A percentile compares a stretch with the other conserved stretches of the same genome.
phyloP scores from a whole-genome alignment of 2,888 invertebrate species.

The Apoderus coryli region DNA sequence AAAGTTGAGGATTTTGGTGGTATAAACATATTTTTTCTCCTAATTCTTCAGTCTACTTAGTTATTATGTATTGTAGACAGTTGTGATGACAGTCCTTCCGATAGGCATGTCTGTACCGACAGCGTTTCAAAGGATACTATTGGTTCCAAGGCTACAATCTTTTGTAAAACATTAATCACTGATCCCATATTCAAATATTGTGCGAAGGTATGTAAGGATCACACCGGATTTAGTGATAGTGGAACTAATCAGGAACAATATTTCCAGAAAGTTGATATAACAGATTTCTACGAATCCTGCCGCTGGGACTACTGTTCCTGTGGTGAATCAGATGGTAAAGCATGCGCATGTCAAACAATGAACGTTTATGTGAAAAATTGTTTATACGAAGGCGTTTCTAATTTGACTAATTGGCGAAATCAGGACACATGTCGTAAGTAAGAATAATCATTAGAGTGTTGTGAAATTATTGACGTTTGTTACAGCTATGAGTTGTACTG shows the following conservation, averaged over 20 bases:
- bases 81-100: constrained; percentile 39
- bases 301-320: constrained; percentile 65
- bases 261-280: constrained; percentile 40
- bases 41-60: too few species aligned
- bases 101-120: constrained; percentile 37
- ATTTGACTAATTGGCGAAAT: constrained; percentile 61
- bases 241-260: neutral
- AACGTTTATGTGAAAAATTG: constrained; percentile 69
- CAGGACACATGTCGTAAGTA: constrained; percentile 71
- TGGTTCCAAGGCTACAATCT: constrained; percentile 36
- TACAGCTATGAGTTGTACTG: constrained; percentile 64
- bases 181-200: constrained; percentile 53
- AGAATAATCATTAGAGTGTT: too few species aligned
- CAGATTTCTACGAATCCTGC: constrained; percentile 55
- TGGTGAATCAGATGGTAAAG: constrained; percentile 36
- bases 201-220: constrained; percentile 23
- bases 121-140: constrained; percentile 18
- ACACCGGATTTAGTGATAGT: neutral
- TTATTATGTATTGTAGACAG: constrained; percentile 36
- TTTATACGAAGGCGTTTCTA: constrained; percentile 44
- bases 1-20: constrained; percentile 31
- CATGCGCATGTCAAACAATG: constrained; percentile 64
- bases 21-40: neutral
- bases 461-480: too few species aligned
- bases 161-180: constrained; percentile 47